Evolutionary conservation across 2,113 vertebrate genomes (phyloP), one percentile per base, ranked within the genome.

Genomic region (Atlantisia rogersi): DNA sequence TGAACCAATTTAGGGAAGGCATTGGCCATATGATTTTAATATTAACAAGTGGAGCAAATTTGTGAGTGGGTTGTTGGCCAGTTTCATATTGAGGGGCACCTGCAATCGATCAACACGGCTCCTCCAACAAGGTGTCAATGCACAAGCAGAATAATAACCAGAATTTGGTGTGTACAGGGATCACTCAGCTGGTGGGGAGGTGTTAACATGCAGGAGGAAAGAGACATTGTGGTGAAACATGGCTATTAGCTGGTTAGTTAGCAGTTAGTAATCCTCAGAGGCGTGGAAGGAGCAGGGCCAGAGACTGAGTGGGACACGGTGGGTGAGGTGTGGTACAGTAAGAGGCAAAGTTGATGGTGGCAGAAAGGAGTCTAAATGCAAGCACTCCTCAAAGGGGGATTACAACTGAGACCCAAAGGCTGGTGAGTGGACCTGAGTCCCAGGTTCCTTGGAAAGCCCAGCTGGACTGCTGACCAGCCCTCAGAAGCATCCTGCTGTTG

Each of bases 21-120:
- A 64, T 52, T 67, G 93, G 67, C 95, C 97, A 96, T 96, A 65
- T 97, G 96, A 97, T 97, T 97, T 97, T 91, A 97, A 97, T 97
- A 96, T 88, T 46, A 88, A 80, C 89, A 92, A 96, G 90, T 35
- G 65, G 84, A 97, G 89, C 76, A 70, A 92, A 97, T 96, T 86
- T 93, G 94, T 89, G 94, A 94, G 95, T 92, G 91, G 92, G 95
- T 79, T 80, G 76, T 76, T 97, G 96, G 94, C 91, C 79, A 39
- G 64, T 88, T 95, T 37, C 81, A 44, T 82, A 69, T 81, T 0
- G 32, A 95, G 93, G 87, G 92, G 93, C 95, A 91, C 95, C 96
- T 97, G 97, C 94, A 97, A 94, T 46, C 88, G 44, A 97, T 97
- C 97, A 97, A 37, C 93, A 12, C 39, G 1, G 74, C 87, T 95